These are phyloP conservation scores for Drosophila grimshawi DNA, from an alignment of 1,140 invertebrate genomes.

Conservation along the genomic window DNA sequence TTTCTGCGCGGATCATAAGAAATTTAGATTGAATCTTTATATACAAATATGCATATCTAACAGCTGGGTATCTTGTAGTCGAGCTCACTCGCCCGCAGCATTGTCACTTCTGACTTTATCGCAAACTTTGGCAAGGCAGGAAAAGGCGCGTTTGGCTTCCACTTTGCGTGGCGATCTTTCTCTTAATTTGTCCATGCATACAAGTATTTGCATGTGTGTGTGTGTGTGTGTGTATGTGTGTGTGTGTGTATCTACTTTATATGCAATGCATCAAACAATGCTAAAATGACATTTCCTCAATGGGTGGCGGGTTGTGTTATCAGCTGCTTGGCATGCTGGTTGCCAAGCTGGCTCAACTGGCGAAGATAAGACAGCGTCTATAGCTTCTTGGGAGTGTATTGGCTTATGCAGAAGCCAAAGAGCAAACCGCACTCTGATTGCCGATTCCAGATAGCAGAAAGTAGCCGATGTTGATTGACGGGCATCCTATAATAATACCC, in stretches of 20 bases:
- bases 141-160: conserved; percentile 68
- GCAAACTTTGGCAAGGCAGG: conserved; percentile 75
- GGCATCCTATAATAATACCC: background rate
- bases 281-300: conserved; percentile 75
- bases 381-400: conserved; percentile 17
- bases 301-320: conserved; percentile 56
- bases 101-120: conserved; percentile 47
- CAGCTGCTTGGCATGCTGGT: conserved; percentile 37
- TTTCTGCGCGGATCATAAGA: no score
- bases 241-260: conserved; percentile 42
- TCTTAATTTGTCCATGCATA: conserved; percentile 23
- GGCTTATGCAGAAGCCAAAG: conserved; percentile 60
- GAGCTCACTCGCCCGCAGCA: no score
- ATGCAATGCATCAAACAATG: conserved; percentile 70
- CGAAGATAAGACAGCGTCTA: conserved; percentile 46
- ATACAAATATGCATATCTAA: no score
- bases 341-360: conserved; percentile 33
- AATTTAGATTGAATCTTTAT: no score
- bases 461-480: conserved; percentile 11
- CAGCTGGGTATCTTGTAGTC: no score
- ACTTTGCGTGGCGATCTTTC: conserved; percentile 55
- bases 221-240: conserved; percentile 11
- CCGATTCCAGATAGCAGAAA: conserved; percentile 34
- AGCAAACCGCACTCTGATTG: conserved; percentile 73
- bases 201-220: background rate